These are phyloP conservation scores for Formica aserva DNA, from an alignment of 2,888 invertebrate genomes.

Conservation along the genomic window DNA sequence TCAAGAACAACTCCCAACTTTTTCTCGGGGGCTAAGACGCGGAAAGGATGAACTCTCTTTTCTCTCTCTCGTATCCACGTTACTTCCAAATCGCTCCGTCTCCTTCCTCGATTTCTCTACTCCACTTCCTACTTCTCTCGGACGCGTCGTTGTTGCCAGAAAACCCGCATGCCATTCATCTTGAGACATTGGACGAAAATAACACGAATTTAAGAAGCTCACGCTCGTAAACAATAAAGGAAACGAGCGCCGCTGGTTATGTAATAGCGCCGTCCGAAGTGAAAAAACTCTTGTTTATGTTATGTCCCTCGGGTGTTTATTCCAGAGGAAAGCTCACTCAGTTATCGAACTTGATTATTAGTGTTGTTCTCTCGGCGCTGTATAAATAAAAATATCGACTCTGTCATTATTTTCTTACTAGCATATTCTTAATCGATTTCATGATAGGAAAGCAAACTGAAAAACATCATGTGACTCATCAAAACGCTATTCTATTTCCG, in stretches of 20 bases:
- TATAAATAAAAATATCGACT: background rate
- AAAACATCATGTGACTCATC: background rate
- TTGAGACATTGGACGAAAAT: constrained; percentile 82
- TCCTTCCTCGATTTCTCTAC: constrained; percentile 48
- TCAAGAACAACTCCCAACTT: constrained; percentile 67
- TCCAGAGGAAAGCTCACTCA: background rate
- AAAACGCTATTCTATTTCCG: background rate
- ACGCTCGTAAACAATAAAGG: constrained; percentile 83
- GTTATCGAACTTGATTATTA: constrained; percentile 11
- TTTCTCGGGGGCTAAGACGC: constrained; percentile 44
- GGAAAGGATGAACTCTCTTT: constrained; percentile 15
- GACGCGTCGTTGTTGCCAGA: constrained; percentile 70
- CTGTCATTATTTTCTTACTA: background rate
- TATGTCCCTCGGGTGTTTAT: background rate
- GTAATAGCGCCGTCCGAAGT: constrained; percentile 67
- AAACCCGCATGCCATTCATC: constrained; percentile 82
- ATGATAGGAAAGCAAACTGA: background rate
- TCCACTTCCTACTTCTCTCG: constrained; percentile 62
- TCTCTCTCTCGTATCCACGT: constrained; percentile 17
- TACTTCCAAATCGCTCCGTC: constrained; percentile 23
- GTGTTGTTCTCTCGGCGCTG: background rate
- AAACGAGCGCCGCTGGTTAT: constrained; percentile 72
- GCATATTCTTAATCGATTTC: background rate
- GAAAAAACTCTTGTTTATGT: constrained; percentile 49
- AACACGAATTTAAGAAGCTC: constrained; percentile 84